Evolutionary conservation across 1,140 invertebrate genomes (phyloP), one percentile per base, ranked within the genome.

Genomic region (Battus philenor): DNA sequence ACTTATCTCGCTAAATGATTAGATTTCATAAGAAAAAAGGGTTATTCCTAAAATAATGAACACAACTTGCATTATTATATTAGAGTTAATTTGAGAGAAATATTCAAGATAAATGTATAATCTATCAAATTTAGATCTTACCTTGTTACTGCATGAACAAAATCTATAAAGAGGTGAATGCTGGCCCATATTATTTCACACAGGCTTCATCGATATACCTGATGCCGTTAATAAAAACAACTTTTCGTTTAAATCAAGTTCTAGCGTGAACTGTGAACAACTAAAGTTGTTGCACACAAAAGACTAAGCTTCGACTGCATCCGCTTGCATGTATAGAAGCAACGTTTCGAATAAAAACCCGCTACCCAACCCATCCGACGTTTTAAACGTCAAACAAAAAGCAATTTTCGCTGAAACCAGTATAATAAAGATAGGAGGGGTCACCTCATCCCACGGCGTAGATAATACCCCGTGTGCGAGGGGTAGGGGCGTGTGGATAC

Each of bases 361-460:
- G 15, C 33, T 16, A 20, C 47, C 38, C 34, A 31, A 47, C 38
- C 50, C 54, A 54, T 58, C 54, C 54, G 58, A 50, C 20, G 36
- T 20, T 52, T 64, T 64, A 61, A 56, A 62, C 59, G 49, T 54
- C 59, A 74, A 72, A 71, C 63, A 72, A 75, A 68, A 76, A 70
- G 69, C 55, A 65, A 70, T 72, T 66, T 58, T 62, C 61, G 61
- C 60, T 60, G 67, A 58, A 63, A 66, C 59, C 59, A 56, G 59
- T 59, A 66, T 65, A 76, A 73, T 66, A 68, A 68, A 68, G 62
- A 57, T 50, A 36, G 54, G 20, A 20, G 44, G 47, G 54, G 56
- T 20, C 18, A 13, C 53, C 47, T 47, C 64, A 45, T 51, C 55
- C 56, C 55, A 49, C 44, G 8, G 13, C 32, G 24, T 22, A 63